phyloP scores from a whole-genome alignment of 2,888 invertebrate genomes.

The Parasteatoda lunata region DNA sequence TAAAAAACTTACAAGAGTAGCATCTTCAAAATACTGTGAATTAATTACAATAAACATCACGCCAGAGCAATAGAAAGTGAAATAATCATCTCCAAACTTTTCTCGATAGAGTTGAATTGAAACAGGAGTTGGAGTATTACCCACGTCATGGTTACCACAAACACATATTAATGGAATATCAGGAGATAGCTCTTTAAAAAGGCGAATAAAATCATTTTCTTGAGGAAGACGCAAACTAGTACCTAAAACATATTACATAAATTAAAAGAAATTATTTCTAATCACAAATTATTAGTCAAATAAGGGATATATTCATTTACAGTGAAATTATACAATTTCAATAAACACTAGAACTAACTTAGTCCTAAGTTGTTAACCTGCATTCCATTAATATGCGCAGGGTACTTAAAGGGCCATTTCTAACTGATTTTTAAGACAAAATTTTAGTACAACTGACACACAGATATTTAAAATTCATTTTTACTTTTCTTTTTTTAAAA shows the following conservation, averaged over 20 bases:
- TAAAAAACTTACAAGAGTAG: conserved; percentile 69
- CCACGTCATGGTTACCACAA: conserved; percentile 78
- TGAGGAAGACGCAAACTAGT: conserved; percentile 73
- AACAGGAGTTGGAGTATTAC: conserved; percentile 75
- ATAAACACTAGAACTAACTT: no score
- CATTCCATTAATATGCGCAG: no score
- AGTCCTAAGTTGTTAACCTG: no score
- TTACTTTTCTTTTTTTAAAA: no score
- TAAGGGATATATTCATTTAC: not conserved
- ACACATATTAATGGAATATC: conserved; percentile 76
- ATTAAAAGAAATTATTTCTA: not conserved
- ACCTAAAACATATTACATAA: conserved; percentile 38
- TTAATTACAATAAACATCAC: conserved; percentile 77
- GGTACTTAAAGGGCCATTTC: no score
- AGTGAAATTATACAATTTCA: not conserved
- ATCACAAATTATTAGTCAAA: not conserved
- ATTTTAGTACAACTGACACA: no score
- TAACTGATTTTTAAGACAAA: no score
- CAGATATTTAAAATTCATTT: no score
- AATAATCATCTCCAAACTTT: conserved; percentile 76
- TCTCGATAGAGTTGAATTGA: conserved; percentile 72
- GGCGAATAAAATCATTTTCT: conserved; percentile 74
- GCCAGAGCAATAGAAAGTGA: conserved; percentile 76
- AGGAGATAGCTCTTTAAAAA: conserved; percentile 74
- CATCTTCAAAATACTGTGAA: conserved; percentile 75